These are phyloP conservation scores for Coptotermes formosanus DNA, from an alignment of 1,140 invertebrate species.

Conservation along the genomic window DNA sequence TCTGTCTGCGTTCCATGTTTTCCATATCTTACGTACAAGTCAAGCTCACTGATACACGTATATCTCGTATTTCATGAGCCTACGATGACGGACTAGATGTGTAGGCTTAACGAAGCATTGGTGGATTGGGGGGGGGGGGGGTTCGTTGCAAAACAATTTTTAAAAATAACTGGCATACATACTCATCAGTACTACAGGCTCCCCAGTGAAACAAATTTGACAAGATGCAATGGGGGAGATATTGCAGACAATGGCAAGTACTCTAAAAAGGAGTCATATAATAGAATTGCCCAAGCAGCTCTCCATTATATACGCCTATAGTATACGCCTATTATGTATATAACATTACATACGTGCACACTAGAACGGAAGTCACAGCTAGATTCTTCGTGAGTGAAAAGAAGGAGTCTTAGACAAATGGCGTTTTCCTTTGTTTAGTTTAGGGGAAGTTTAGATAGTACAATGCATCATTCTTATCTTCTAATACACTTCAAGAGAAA, in stretches of 20 bases:
- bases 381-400: background rate
- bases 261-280: background rate
- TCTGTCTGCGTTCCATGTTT: no score
- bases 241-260: background rate
- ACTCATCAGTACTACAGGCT: no score
- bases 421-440: background rate
- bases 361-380: conserved; percentile 9
- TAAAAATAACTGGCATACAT: no score
- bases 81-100: no score
- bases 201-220: background rate
- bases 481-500: background rate
- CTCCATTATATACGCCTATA: background rate
- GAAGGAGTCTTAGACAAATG: background rate
- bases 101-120: no score
- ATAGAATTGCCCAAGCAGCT: background rate
- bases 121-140: no score
- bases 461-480: conserved; percentile 16
- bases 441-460: background rate
- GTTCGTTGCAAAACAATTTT: no score
- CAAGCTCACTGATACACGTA: no score
- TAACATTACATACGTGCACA: conserved; percentile 12
- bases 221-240: background rate
- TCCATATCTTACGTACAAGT: no score
- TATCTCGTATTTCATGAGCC: no score
- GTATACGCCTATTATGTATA: conserved; percentile 7